Conservation (phyloP, 2,888 invertebrate genomes). For the Ophonus ardosiacus region DNA sequence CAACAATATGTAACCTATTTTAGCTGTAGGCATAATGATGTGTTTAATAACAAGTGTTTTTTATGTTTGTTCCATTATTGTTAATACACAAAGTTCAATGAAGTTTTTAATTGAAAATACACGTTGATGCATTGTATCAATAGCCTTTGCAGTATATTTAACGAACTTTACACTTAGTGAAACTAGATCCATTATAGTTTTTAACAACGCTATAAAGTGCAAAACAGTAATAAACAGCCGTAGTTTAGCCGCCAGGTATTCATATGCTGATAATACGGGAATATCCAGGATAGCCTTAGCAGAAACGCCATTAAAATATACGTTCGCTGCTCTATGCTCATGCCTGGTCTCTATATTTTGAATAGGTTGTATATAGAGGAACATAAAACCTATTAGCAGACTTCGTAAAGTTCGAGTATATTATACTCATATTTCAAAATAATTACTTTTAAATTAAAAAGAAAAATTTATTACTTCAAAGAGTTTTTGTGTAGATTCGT, state of each 20-base stretch:
- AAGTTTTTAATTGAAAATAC: background rate
- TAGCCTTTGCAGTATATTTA: background rate
- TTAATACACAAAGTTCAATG: too few relatives aligned
- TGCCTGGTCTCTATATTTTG: background rate
- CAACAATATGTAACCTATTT: too few relatives aligned
- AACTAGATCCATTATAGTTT: conserved; percentile 3
- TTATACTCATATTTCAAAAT: background rate
- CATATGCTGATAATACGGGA: conserved; percentile 17
- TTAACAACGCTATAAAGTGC: conserved; percentile 13
- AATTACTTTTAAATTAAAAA: background rate
- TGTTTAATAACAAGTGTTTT: too few relatives aligned
- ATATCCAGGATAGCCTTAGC: background rate
- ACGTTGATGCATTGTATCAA: background rate
- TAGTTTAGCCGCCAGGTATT: conserved; percentile 9
- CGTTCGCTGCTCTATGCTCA: background rate
- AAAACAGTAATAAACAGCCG: conserved; percentile 27
- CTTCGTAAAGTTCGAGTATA: background rate
- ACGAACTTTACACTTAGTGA: background rate
- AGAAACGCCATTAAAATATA: conserved; percentile 15
- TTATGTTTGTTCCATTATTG: too few relatives aligned
- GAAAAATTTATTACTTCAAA: background rate
- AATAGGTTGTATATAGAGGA: background rate
- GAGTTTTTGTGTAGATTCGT: too few relatives aligned
- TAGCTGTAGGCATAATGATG: too few relatives aligned
- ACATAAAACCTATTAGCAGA: background rate